phyloP scores from a whole-genome alignment of 1,140 invertebrate genomes.

The Drosophila ogumai region DNA sequence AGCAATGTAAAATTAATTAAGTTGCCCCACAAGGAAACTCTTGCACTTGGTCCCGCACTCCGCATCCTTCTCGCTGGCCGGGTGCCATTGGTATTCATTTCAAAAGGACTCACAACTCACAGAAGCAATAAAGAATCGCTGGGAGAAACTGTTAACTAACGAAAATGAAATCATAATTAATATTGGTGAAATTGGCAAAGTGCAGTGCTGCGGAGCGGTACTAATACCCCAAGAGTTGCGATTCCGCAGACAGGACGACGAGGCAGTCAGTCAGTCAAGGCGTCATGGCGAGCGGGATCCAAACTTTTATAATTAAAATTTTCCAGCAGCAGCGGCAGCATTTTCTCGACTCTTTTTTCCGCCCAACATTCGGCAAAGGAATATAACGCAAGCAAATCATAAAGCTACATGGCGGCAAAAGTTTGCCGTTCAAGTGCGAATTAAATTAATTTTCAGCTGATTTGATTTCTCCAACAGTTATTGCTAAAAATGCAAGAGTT shows the following conservation, averaged over 20 bases:
- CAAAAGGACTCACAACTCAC: slow-evolving; percentile 14
- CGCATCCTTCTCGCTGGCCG: neutral
- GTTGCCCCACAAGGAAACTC: slow-evolving; percentile 69
- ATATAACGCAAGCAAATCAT: slow-evolving; percentile 62
- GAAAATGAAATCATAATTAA: slow-evolving; percentile 78
- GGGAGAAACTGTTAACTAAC: slow-evolving; percentile 50
- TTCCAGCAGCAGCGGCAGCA: slow-evolving; percentile 32
- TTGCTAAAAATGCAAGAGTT: slow-evolving; percentile 53
- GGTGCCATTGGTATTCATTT: slow-evolving; percentile 48
- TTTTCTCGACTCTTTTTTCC: slow-evolving; percentile 26
- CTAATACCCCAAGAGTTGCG: slow-evolving; percentile 50
- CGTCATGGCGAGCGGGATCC: slow-evolving; percentile 69
- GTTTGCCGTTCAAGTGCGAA: slow-evolving; percentile 70
- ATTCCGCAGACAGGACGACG: slow-evolving; percentile 10
- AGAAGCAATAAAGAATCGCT: slow-evolving; percentile 35
- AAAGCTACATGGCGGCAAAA: slow-evolving; percentile 71
- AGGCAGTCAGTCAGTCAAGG: slow-evolving; percentile 34
- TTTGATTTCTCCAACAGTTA: slow-evolving; percentile 72
- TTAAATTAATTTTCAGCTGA: slow-evolving; percentile 83
- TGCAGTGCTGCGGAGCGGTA: slow-evolving; percentile 36
- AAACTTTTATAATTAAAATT: slow-evolving; percentile 84
- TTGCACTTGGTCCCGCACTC: neutral
- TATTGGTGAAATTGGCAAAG: slow-evolving; percentile 78
- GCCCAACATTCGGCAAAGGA: slow-evolving; percentile 12
- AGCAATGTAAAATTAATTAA: slow-evolving; percentile 83